These are phyloP conservation scores for Lathronympha strigana DNA, from an alignment of 2,888 invertebrate genomes.

Conservation along the genomic window DNA sequence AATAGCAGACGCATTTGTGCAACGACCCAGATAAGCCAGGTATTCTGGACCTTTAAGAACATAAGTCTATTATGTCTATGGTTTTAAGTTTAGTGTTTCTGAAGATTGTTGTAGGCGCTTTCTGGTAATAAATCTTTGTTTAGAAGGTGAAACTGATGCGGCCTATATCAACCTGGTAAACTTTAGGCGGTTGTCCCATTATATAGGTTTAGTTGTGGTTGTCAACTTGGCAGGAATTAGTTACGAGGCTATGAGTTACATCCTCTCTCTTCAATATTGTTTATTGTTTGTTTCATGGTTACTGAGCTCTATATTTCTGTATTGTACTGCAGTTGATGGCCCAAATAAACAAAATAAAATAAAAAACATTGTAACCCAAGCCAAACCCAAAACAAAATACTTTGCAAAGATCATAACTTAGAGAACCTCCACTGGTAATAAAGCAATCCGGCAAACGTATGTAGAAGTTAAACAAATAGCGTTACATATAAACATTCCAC, in stretches of 20 bases:
- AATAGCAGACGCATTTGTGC: constrained; percentile 39
- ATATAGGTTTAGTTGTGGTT: constrained; percentile 6
- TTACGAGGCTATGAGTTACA: not conserved
- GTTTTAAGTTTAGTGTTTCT: constrained; percentile 9
- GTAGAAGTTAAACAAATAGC: constrained; percentile 22
- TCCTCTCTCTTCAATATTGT: no score
- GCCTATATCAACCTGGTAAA: constrained; percentile 68
- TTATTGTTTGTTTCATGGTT: no score
- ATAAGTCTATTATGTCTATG: constrained; percentile 29
- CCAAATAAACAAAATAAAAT: no score
- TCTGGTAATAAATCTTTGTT: constrained; percentile 62
- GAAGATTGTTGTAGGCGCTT: constrained; percentile 30
- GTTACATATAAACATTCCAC: constrained; percentile 22
- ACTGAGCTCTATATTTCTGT: no score
- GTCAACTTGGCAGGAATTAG: not conserved
- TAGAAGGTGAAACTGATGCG: constrained; percentile 70
- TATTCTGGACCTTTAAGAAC: constrained; percentile 20
- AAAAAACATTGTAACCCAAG: no score
- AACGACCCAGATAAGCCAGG: constrained; percentile 33
- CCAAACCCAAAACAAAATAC: no score
- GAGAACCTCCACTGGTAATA: not conserved
- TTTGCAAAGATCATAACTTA: no score
- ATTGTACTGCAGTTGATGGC: no score
- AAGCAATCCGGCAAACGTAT: constrained; percentile 1
- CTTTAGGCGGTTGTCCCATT: constrained; percentile 44